phyloP scores from a whole-genome alignment of 1,140 invertebrate species.

The Drosophila kanapiae region DNA sequence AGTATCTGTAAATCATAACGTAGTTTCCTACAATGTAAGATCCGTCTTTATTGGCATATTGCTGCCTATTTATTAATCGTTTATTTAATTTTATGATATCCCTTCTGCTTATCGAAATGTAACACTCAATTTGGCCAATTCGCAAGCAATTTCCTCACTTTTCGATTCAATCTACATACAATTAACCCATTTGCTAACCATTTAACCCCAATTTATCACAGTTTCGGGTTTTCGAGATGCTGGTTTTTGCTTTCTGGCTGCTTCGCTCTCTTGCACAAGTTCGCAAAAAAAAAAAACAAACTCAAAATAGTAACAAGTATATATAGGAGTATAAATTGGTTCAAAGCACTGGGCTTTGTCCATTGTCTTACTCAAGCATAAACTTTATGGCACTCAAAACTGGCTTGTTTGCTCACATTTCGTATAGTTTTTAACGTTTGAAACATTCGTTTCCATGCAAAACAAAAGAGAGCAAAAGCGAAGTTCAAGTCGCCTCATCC shows the following conservation, averaged over 20 bases:
- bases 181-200: slow-evolving; percentile 64
- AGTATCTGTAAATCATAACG: too few relatives aligned
- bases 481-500: slow-evolving; percentile 39
- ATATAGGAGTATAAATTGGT: slow-evolving; percentile 53
- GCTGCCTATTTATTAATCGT: slow-evolving; percentile 3
- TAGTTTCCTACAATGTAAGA: background rate
- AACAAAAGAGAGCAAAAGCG: slow-evolving; percentile 48
- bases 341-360: slow-evolving; percentile 32
- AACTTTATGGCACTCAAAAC: slow-evolving; percentile 64
- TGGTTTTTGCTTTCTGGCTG: slow-evolving; percentile 30
- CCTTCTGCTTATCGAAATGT: slow-evolving; percentile 6
- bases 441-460: slow-evolving; percentile 66
- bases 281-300: slow-evolving; percentile 43
- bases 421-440: slow-evolving; percentile 37
- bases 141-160: slow-evolving; percentile 29
- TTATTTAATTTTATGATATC: slow-evolving; percentile 6
- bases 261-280: slow-evolving; percentile 43
- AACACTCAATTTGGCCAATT: slow-evolving; percentile 22
- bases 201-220: slow-evolving; percentile 58
- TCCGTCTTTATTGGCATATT: background rate
- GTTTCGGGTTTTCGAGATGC: slow-evolving; percentile 54
- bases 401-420: slow-evolving; percentile 52
- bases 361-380: slow-evolving; percentile 75
- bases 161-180: slow-evolving; percentile 44
- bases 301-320: slow-evolving; percentile 31